A percentile compares a stretch with the other conserved stretches of the same genome.
Evolutionary conservation across 2,888 invertebrate species (phyloP).

Genomic region (Periphyllus acericola): DNA sequence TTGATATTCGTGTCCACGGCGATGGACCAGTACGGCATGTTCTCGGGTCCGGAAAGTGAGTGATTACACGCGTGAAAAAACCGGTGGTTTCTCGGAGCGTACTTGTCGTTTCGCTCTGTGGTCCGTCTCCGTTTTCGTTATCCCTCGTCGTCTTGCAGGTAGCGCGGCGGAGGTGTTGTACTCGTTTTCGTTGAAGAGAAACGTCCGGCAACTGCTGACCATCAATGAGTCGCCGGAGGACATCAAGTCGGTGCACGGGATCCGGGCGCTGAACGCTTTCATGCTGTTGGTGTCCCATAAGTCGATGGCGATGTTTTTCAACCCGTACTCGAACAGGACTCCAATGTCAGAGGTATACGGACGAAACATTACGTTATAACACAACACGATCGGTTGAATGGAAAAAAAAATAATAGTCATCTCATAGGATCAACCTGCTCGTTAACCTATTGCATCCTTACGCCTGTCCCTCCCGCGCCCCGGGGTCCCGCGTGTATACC

Average conservation of each 20-base stretch:
- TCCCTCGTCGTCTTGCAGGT: neutral
- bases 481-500: too few species aligned
- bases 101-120: neutral
- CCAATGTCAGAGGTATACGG: slow-evolving; percentile 73
- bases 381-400: neutral
- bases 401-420: too few species aligned
- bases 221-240: slow-evolving; percentile 70
- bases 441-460: too few species aligned
- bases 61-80: neutral
- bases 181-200: slow-evolving; percentile 73
- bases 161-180: slow-evolving; percentile 26
- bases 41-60: slow-evolving; percentile 5
- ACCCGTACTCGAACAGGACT: slow-evolving; percentile 76
- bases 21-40: slow-evolving; percentile 9
- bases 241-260: slow-evolving; percentile 75
- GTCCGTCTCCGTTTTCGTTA: neutral
- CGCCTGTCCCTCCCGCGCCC: too few species aligned
- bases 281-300: slow-evolving; percentile 76
- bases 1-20: slow-evolving; percentile 21
- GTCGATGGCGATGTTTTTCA: slow-evolving; percentile 77
- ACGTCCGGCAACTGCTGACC: slow-evolving; percentile 70
- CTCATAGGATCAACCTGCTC: too few species aligned
- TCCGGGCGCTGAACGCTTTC: slow-evolving; percentile 74
- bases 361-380: neutral
- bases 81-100: too few species aligned